Evolutionary conservation across 2,888 invertebrate species (phyloP).

Genomic region (Eumacrocentrus americanus): DNA sequence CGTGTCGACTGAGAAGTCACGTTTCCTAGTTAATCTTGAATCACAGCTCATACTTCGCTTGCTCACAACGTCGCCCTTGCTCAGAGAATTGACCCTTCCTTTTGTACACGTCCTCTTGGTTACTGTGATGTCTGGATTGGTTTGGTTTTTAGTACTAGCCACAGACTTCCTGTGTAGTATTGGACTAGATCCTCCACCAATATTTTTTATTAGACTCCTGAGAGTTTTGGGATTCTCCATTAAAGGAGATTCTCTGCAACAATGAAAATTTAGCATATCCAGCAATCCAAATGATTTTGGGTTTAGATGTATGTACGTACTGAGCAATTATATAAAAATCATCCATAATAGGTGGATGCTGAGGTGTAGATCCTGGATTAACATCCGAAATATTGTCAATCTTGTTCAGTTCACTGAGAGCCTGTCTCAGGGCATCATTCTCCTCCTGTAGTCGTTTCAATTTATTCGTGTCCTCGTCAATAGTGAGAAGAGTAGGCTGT

Average conservation of each 20-base stretch:
- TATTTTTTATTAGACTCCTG: slow-evolving; percentile 79
- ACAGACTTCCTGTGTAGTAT: slow-evolving; percentile 74
- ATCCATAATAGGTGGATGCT: slow-evolving; percentile 83
- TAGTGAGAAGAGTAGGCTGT: slow-evolving; percentile 82
- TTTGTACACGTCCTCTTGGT: slow-evolving; percentile 56
- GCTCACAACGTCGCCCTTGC: slow-evolving; percentile 55
- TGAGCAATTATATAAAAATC: slow-evolving; percentile 91
- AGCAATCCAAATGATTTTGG: slow-evolving; percentile 6
- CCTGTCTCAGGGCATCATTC: slow-evolving; percentile 73
- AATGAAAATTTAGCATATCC: not conserved
- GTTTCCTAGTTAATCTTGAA: slow-evolving; percentile 57
- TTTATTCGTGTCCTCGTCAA: slow-evolving; percentile 83
- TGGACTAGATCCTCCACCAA: slow-evolving; percentile 80
- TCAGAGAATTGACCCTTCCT: slow-evolving; percentile 54
- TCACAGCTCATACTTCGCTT: slow-evolving; percentile 60
- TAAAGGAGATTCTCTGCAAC: slow-evolving; percentile 62
- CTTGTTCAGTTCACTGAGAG: slow-evolving; percentile 65
- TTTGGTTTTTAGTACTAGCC: slow-evolving; percentile 44
- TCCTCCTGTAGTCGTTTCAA: slow-evolving; percentile 85
- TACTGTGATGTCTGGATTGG: slow-evolving; percentile 42
- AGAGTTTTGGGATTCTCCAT: slow-evolving; percentile 71
- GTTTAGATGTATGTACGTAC: slow-evolving; percentile 65
- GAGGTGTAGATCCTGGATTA: slow-evolving; percentile 70
- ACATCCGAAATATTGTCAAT: slow-evolving; percentile 67
- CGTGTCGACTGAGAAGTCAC: slow-evolving; percentile 59